A percentile compares a stretch with the other conserved stretches of the same genome.
These are phyloP conservation scores for Apis mellifera DNA, from an alignment of 1,140 invertebrate genomes.

Conservation along the genomic window DNA sequence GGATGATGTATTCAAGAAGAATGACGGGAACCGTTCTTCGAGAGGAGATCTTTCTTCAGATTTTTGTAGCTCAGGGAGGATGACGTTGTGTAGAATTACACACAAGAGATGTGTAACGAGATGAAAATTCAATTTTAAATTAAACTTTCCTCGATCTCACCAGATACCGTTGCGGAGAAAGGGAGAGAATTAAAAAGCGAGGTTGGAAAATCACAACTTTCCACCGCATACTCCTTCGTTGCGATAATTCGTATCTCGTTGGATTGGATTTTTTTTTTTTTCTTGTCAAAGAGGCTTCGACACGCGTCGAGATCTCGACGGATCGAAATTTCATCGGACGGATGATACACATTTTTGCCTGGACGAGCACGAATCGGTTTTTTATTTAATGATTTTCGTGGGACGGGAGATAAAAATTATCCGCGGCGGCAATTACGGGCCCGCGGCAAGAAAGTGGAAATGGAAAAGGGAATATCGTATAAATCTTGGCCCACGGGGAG, in stretches of 20 bases:
- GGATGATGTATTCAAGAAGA: too few species aligned
- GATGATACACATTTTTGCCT: not conserved
- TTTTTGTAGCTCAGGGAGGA: not conserved
- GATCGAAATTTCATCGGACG: not conserved
- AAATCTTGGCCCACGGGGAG: conserved; percentile 31
- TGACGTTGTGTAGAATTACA: not conserved
- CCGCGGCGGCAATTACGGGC: conserved; percentile 36
- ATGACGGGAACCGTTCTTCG: too few species aligned
- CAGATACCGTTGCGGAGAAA: not conserved
- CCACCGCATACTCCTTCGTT: too few species aligned
- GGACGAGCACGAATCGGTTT: not conserved
- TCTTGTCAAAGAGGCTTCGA: too few species aligned
- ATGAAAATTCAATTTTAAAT: not conserved
- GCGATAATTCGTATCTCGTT: too few species aligned
- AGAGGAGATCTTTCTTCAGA: too few species aligned
- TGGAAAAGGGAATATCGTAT: conserved; percentile 43
- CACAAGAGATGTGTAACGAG: too few species aligned
- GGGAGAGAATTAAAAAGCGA: too few species aligned
- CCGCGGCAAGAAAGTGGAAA: conserved; percentile 25
- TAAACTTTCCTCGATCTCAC: not conserved
- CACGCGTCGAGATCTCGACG: too few species aligned
- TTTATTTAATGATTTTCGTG: conserved; percentile 28
- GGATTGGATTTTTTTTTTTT: too few species aligned
- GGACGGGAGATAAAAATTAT: conserved; percentile 29
- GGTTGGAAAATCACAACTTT: too few species aligned